Evolutionary conservation across 37 sponge, comb jelly and placozoan genomes (phyloP), one percentile per base, ranked within the genome.

Genomic region (Halisarca cf. caerulea): DNA sequence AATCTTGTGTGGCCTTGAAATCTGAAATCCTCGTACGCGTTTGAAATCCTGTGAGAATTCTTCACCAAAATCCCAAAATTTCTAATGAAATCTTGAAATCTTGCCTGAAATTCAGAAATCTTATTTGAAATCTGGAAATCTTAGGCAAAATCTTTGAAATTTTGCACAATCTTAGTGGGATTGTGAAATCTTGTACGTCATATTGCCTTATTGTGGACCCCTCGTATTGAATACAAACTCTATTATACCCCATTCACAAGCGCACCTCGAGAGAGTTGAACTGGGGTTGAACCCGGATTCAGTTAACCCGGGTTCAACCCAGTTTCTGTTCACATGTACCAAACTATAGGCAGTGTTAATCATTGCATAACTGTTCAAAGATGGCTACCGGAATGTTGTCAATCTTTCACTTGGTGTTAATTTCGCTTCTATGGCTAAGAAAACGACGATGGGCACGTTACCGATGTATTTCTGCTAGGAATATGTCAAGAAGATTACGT

Each of bases 211-310:
- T n/a, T n/a, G n/a, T n/a, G n/a, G n/a, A n/a, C n/a, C n/a, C n/a
- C n/a, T n/a, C n/a, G n/a, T n/a, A n/a, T n/a, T n/a, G n/a, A n/a
- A n/a, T n/a, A n/a, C n/a, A n/a, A n/a, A n/a, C n/a, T n/a, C n/a
- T n/a, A n/a, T n/a, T n/a, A 62, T 62, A 62, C 64, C 64, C 30
- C 30, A 20, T 62, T 62, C 64, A 62, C 64, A 62, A 20, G 64
- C 64, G 30, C 64, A 47, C 51, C 11, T 6, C 51, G 51, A 11
- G 6, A 11, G 18, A 7, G 30, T 4, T 23, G 30, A 62, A 62
- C 25, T 6, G 18, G 64, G 64, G 64, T 62, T 62, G 64, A 62
- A 62, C 64, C 64, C 64, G 23, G 64, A 23, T 20, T 27, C 18
- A 62, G 30, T 23, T 20, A 62, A 8, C 64, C 64, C 18, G 64